phyloP scores from a whole-genome alignment of 2,888 invertebrate species.

The Cephus nigrinus region DNA sequence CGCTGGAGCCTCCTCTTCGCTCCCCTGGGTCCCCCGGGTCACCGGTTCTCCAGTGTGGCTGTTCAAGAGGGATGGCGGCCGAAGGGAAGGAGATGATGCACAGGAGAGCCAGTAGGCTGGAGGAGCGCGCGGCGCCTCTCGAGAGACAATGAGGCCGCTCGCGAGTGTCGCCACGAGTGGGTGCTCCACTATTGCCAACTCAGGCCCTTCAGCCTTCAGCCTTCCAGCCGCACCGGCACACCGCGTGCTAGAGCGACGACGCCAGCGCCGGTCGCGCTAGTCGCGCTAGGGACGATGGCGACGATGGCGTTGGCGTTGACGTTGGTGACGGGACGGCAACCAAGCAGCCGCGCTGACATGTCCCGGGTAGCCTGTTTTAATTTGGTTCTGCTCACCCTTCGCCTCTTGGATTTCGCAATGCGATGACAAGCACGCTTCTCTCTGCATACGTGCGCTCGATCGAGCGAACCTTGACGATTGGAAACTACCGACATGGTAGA shows the following conservation, averaged over 20 bases:
- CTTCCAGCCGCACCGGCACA: constrained; percentile 35
- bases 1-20: constrained; percentile 20
- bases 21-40: constrained; percentile 6
- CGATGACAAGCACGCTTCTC: neutral
- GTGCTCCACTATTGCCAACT: constrained; percentile 65
- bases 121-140: constrained; percentile 55
- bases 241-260: constrained; percentile 28
- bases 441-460: too few relatives aligned
- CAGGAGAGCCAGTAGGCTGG: constrained; percentile 24
- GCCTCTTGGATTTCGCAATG: constrained; percentile 19
- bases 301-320: constrained; percentile 23
- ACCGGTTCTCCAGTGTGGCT: constrained; percentile 9
- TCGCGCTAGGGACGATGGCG: constrained; percentile 12
- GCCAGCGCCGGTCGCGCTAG: neutral
- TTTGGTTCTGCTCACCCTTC: constrained; percentile 21
- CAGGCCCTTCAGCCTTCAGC: constrained; percentile 57
- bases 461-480: too few relatives aligned
- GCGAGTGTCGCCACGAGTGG: constrained; percentile 65
- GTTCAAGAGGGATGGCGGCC: constrained; percentile 11
- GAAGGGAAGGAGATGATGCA: constrained; percentile 16
- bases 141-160: constrained; percentile 66
- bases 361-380: constrained; percentile 41
- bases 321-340: constrained; percentile 6
- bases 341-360: constrained; percentile 26
- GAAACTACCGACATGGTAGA: too few relatives aligned